Percentiles rank a stretch among this genome's conserved stretches.
phyloP scores from a whole-genome alignment of 2,113 vertebrate species.

The Hemicordylus capensis region DNA sequence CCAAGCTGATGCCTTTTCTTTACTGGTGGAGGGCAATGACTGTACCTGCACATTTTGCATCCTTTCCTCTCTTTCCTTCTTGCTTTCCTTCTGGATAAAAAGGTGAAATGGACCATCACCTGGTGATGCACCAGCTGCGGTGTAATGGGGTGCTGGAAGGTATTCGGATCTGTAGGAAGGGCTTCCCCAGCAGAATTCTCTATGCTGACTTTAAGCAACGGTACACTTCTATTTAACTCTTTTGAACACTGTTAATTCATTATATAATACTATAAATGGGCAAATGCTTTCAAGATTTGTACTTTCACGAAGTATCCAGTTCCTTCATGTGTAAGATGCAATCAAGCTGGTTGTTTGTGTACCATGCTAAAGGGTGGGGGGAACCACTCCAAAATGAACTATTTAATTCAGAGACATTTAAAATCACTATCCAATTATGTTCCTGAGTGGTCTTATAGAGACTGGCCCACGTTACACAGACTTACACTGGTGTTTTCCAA shows the following conservation, averaged over 20 bases:
- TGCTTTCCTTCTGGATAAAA: neutral
- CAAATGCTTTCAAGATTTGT: neutral
- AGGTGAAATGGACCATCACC: slow-evolving; percentile 89
- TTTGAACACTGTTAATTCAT: neutral
- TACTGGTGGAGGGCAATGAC: too few relatives aligned
- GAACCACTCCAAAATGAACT: neutral
- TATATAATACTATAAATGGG: neutral
- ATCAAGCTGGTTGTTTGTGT: neutral
- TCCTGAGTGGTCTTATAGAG: neutral
- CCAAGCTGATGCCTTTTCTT: too few relatives aligned
- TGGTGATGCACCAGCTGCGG: slow-evolving; percentile 89
- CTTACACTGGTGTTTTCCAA: too few relatives aligned
- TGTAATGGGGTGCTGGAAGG: slow-evolving; percentile 90
- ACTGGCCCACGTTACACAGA: too few relatives aligned
- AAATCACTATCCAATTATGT: neutral
- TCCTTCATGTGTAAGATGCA: neutral
- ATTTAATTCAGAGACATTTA: slow-evolving; percentile 2
- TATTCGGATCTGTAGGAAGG: slow-evolving; percentile 90
- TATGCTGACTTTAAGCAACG: slow-evolving; percentile 90
- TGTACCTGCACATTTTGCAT: rapidly evolving
- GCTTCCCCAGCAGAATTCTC: slow-evolving; percentile 90
- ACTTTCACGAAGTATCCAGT: neutral
- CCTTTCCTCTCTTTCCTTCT: neutral
- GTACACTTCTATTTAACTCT: slow-evolving; percentile 58
- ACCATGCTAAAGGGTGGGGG: slow-evolving; percentile 1